Base-by-base conservation (phyloP, 2,113 vertebrate species). In the Trematocara unimaculatum region DNA sequence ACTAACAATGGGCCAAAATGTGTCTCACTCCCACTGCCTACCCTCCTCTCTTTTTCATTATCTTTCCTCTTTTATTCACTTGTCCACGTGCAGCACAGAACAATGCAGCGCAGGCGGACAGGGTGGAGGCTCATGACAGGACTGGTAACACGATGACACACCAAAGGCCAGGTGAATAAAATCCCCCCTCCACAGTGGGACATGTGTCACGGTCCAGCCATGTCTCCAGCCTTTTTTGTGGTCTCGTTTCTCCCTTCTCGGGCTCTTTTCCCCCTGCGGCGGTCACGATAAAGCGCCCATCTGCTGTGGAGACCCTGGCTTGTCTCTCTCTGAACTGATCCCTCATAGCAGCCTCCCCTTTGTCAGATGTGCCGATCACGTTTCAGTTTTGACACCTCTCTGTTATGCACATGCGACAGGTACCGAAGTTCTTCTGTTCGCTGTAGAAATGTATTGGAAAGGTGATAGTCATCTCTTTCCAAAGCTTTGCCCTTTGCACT, bases 311-410 rank as follows among this genome's bases (percentile, higher is more conserved):
- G 87, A 88, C 74, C 81, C 64, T 2, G 84, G 45, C 84, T 91
- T 90, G 87, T 90, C 91, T 95, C 89, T 84, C 84, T 92, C 90
- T 92, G 93, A 94, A 94, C 93, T 94, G 93, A 95, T 95, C 93
- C 92, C 93, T 95, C 90, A 29, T 81, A 92, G 94, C 90, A 49
- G 88, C 86, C 42, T 89, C 83, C 74, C 82, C 92, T 95, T 96
- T 96, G 95, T 96, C 92, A 89, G 82, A 88, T 18, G n/a, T 38
- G 67, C 74, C 33, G 95, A 95, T 97, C 95, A 23, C 72, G 56
- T 97, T 96, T 96, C 96, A 88, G 94, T 92, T 95, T 95, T 96
- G 95, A 95, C 95, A 96, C 87, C 93, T 94, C 92, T 91, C 87
- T 88, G 89, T 92, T 94, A 91, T 93, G 85, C 87, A 78, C 88